Conservation (phyloP, 2,888 invertebrate species). For the Apomyelois bistriatella region DNA sequence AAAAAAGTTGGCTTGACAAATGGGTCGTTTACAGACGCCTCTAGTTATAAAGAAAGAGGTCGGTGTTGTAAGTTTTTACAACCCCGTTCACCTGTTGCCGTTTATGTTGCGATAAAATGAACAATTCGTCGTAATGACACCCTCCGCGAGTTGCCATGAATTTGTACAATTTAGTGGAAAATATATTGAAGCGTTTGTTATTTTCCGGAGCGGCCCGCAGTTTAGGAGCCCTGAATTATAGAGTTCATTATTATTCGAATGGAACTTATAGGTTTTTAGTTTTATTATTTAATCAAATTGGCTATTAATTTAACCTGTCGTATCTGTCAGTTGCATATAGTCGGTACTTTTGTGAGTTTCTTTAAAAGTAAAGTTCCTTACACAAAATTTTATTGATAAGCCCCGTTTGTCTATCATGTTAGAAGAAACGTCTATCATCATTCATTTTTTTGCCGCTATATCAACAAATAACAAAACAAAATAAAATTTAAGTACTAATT, state of each 20-base stretch:
- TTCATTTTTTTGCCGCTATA: too few relatives aligned
- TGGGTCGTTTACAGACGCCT: neutral
- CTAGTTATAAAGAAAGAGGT: conserved; percentile 17
- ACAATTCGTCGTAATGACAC: conserved; percentile 49
- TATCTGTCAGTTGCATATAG: too few relatives aligned
- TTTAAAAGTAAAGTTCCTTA: too few relatives aligned
- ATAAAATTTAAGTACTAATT: too few relatives aligned
- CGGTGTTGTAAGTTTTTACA: conserved; percentile 35
- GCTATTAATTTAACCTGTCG: too few relatives aligned
- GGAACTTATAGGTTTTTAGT: too few relatives aligned
- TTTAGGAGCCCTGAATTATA: conserved; percentile 4
- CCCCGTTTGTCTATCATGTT: too few relatives aligned
- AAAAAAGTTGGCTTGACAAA: neutral
- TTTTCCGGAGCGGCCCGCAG: conserved; percentile 9
- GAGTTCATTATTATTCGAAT: neutral
- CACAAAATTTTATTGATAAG: too few relatives aligned
- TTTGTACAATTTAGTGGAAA: conserved; percentile 24
- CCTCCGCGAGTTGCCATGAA: conserved; percentile 43
- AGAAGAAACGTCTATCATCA: too few relatives aligned
- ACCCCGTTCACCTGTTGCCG: conserved; percentile 60
- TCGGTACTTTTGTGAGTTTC: too few relatives aligned
- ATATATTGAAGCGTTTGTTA: conserved; percentile 7
- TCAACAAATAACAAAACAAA: too few relatives aligned
- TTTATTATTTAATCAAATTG: too few relatives aligned
- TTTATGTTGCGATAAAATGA: conserved; percentile 65